phyloP scores from a whole-genome alignment of 2,113 vertebrate species.

The Cyphomyrus plagiostoma region DNA sequence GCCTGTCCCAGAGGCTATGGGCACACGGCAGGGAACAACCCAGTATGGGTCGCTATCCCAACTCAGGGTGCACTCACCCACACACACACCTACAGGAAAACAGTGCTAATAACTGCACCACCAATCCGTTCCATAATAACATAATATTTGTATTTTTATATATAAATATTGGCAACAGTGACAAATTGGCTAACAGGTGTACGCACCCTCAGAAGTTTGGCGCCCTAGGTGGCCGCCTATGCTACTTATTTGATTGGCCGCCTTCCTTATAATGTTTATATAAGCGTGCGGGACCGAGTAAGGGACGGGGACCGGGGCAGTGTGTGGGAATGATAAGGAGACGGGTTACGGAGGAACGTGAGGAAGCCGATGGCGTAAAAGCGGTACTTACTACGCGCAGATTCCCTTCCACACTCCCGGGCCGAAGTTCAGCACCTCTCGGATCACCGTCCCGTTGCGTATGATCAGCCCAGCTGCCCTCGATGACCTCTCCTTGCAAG shows the following conservation, averaged over 20 bases:
- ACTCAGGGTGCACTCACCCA: background rate
- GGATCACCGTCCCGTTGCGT: conserved; percentile 26
- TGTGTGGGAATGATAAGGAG: no score
- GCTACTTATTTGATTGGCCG: background rate
- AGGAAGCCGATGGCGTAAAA: background rate
- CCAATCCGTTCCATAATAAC: no score
- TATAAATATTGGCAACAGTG: background rate
- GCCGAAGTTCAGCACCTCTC: conserved; percentile 32
- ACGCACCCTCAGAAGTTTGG: background rate
- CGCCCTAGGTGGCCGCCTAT: background rate
- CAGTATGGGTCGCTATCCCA: background rate
- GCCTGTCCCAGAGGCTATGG: background rate
- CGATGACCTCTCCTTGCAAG: conserved; percentile 61
- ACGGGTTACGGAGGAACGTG: background rate
- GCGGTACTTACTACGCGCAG: conserved; percentile 57
- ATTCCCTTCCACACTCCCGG: conserved; percentile 42
- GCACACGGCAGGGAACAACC: background rate
- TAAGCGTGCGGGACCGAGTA: background rate
- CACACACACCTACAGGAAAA: background rate
- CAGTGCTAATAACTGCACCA: background rate
- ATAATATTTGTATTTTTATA: no score
- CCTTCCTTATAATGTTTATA: background rate
- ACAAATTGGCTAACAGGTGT: background rate
- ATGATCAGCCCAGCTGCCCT: conserved; percentile 35
- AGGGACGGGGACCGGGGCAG: no score